Percentiles rank a stretch among this genome's conserved stretches.
phyloP scores from a whole-genome alignment of 2,797 vertebrate species.

The Notolepis coatsorum region DNA sequence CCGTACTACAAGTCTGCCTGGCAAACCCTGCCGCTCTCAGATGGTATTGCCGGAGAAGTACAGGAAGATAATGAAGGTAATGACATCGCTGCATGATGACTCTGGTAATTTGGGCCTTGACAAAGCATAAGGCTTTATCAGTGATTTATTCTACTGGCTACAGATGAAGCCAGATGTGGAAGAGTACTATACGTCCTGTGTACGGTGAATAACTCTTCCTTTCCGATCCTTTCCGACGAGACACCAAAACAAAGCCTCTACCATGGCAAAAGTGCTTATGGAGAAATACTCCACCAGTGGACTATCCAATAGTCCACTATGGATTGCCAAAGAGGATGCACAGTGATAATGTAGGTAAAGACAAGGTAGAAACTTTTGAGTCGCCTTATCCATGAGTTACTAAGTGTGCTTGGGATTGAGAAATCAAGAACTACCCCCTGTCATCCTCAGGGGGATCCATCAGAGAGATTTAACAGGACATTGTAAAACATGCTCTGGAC shows the following conservation, averaged over 20 bases:
- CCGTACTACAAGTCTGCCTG: not conserved
- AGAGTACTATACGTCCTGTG: not conserved
- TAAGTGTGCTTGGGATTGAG: not conserved
- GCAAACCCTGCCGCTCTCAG: not conserved
- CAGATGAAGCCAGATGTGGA: conserved; percentile 4
- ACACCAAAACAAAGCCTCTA: conserved; percentile 9
- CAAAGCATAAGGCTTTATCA: not conserved
- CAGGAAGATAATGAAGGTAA: not conserved
- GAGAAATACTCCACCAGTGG: conserved; percentile 11
- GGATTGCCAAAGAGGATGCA: conserved; percentile 1
- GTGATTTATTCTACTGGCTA: conserved; percentile 11
- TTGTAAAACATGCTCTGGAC: not conserved
- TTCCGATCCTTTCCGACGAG: conserved; percentile 13
- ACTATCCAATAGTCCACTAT: too few species aligned
- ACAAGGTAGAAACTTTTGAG: not conserved
- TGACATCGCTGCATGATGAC: conserved; percentile 11
- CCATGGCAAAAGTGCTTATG: conserved; percentile 1
- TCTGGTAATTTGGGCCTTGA: not conserved
- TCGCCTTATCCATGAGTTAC: not conserved
- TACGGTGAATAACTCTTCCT: not conserved
- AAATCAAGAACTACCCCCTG: not conserved
- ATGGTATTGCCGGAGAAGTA: not conserved
- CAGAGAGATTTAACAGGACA: conserved; percentile 1
- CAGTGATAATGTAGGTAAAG: too few species aligned
- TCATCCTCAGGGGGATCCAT: conserved; percentile 1